Evolutionary conservation across 2,797 vertebrate species (phyloP).

Genomic region (Coregonus suidteri): DNA sequence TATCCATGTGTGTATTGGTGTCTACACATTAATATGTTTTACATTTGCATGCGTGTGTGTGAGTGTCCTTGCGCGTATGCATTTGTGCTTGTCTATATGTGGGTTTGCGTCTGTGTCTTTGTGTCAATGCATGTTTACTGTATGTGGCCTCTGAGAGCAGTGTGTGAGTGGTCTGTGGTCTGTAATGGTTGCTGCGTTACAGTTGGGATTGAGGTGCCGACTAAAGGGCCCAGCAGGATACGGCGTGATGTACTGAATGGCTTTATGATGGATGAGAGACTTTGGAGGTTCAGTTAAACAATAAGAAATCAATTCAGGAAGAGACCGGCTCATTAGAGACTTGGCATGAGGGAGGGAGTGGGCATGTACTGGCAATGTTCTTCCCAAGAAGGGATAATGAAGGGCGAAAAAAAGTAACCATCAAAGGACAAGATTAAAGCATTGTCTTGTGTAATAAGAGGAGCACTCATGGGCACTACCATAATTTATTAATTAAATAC

Average conservation of each 20-base stretch:
- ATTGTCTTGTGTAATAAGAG: background rate
- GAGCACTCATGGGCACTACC: slow-evolving; percentile 6
- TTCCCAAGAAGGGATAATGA: background rate
- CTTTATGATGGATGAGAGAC: slow-evolving; percentile 35
- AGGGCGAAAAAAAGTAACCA: slow-evolving; percentile 6
- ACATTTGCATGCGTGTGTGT: background rate
- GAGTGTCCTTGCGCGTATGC: background rate
- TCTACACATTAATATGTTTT: background rate
- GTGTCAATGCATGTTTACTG: slow-evolving; percentile 40
- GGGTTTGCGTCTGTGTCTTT: slow-evolving; percentile 4
- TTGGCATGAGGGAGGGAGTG: slow-evolving; percentile 19
- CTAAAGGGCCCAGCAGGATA: slow-evolving; percentile 18
- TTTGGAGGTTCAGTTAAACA: slow-evolving; percentile 34
- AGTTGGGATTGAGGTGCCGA: slow-evolving; percentile 40
- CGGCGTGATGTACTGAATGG: slow-evolving; percentile 26
- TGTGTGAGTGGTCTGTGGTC: slow-evolving; percentile 64
- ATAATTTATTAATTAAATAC: background rate
- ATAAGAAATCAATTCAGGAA: slow-evolving; percentile 31
- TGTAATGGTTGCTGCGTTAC: slow-evolving; percentile 55
- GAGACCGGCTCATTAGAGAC: slow-evolving; percentile 30
- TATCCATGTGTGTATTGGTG: background rate
- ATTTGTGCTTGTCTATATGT: background rate
- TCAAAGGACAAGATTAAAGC: background rate
- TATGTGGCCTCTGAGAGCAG: slow-evolving; percentile 36
- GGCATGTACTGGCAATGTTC: slow-evolving; percentile 9